Percentiles rank a stretch among this genome's conserved stretches.
Conservation (phyloP, 1,140 invertebrate genomes). For the Drosophila saltans region DNA sequence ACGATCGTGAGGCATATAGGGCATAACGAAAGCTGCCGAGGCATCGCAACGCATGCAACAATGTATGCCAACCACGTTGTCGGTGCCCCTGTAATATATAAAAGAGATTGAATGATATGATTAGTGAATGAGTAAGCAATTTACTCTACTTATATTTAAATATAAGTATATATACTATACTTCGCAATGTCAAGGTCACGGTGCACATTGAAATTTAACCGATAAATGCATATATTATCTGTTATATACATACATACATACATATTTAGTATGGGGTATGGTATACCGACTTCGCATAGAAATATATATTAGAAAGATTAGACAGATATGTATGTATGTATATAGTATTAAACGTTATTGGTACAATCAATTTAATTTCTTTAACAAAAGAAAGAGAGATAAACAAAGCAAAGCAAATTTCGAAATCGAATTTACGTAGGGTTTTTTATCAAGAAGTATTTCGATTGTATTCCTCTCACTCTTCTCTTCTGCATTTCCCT, state of each 20-base stretch:
- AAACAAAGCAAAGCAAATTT: not conserved
- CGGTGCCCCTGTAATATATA: slow-evolving; percentile 84
- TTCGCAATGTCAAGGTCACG: no score
- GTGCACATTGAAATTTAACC: no score
- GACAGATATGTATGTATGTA: no score
- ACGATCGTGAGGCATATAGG: slow-evolving; percentile 90
- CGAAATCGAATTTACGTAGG: not conserved
- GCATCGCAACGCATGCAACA: slow-evolving; percentile 91
- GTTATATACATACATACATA: no score
- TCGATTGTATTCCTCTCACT: not conserved
- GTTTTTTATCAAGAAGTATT: not conserved
- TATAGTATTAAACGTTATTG: no score
- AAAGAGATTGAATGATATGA: slow-evolving; percentile 14
- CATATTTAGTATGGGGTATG: no score
- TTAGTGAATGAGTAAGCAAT: not conserved
- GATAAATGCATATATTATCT: not conserved
- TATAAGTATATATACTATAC: no score
- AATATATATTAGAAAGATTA: no score
- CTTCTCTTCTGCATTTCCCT: not conserved
- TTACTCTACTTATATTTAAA: not conserved
- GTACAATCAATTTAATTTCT: no score
- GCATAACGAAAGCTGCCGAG: slow-evolving; percentile 95
- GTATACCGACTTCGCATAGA: no score
- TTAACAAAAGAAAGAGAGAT: no score
- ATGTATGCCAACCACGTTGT: slow-evolving; percentile 92